Evolutionary conservation across 2,888 invertebrate genomes (phyloP), one percentile per base, ranked within the genome.

Genomic region (Oscheius sp.): DNA sequence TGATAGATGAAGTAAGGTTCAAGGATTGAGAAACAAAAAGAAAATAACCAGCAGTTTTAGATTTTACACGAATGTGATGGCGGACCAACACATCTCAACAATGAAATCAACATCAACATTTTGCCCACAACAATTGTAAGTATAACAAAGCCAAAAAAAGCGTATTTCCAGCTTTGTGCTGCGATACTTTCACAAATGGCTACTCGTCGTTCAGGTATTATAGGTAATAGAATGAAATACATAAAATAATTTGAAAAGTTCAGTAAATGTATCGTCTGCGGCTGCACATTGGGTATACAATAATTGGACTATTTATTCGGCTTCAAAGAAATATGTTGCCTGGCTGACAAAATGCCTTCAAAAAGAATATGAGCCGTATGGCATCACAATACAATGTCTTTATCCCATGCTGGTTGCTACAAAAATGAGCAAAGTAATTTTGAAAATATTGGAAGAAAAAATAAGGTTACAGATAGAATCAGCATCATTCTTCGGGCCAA

Each of bases 161-260:
- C 36, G 8, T 36, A 36, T 2, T 73, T 78, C 36, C 73, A 88
- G 87, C 93, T 96, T 92, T 92, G 93, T 20, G 91, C 91, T 44
- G 88, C 95, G 12, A 90, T 94, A 0, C 87, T 97, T 86, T 94
- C 95, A 0, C 90, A 90, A 14, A 94, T 95, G 94, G 91, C 92
- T 59, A 90, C 91, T 75, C 89, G 93, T 49, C 90, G 90, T 50
- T 91, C 91, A 76, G 96, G 96, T 0, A 91, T 94, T 0, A 89
- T 97, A 63, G n/a, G n/a, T n/a, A n/a, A n/a, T n/a, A n/a, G n/a
- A n/a, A n/a, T n/a, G n/a, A n/a, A n/a, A n/a, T n/a, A 36, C 12
- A 36, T 9, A 36, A 12, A 36, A 36, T 36, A 12, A 12, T n/a
- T n/a, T n/a, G n/a, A n/a, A n/a, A n/a, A n/a, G n/a, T n/a, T n/a